Conservation (phyloP, 2,888 invertebrate species). For the Meloe dianella region DNA sequence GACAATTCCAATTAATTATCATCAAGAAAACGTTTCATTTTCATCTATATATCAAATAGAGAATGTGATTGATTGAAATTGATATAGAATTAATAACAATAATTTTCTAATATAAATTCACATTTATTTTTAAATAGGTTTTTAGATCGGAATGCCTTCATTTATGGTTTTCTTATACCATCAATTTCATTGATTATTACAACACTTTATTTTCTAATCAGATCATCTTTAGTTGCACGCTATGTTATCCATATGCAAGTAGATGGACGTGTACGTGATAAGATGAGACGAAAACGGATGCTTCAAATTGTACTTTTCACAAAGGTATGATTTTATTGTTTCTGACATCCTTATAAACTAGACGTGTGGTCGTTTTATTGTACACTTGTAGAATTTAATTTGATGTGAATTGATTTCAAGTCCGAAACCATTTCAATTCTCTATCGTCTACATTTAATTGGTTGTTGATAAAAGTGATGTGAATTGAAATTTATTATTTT, state of each 20-base stretch:
- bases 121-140: constrained; percentile 59
- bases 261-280: constrained; percentile 65
- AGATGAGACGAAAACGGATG: constrained; percentile 65
- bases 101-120: background rate
- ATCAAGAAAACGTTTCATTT: background rate
- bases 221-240: constrained; percentile 65
- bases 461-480: too few species aligned
- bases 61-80: background rate
- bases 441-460: too few species aligned
- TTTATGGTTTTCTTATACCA: constrained; percentile 63
- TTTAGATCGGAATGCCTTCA: constrained; percentile 61
- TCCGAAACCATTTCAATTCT: too few species aligned
- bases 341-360: too few species aligned
- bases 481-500: too few species aligned
- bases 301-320: constrained; percentile 67
- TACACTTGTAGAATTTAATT: too few species aligned
- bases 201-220: constrained; percentile 49
- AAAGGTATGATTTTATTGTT: constrained; percentile 59
- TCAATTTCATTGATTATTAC: constrained; percentile 42
- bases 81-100: too few species aligned
- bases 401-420: too few species aligned
- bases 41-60: background rate
- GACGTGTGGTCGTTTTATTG: too few species aligned
- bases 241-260: constrained; percentile 67
- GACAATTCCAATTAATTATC: background rate